Evolutionary conservation across 2,888 invertebrate species (phyloP).

Genomic region (Clanis bilineata): DNA sequence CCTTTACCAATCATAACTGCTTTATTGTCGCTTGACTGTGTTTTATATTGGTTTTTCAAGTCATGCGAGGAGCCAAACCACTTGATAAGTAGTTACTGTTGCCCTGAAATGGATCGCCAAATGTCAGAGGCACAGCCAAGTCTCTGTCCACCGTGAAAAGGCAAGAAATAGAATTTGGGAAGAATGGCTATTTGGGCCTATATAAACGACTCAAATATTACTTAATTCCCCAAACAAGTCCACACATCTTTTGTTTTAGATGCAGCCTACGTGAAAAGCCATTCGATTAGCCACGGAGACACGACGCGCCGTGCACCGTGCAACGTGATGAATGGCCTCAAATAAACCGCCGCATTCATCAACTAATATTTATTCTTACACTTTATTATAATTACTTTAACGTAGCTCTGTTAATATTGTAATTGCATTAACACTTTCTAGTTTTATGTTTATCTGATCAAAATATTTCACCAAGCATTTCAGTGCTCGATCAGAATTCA

Average conservation of each 20-base stretch:
- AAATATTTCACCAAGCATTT: too few species aligned
- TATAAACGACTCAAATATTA: not conserved
- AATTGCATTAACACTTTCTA: not conserved
- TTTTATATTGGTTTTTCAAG: too few species aligned
- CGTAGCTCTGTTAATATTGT: not conserved
- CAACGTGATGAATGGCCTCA: not conserved
- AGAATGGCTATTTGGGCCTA: too few species aligned
- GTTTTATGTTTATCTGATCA: not conserved
- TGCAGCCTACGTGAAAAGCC: constrained; percentile 47
- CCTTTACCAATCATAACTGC: too few species aligned
- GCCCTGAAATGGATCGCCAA: too few species aligned
- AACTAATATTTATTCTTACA: not conserved
- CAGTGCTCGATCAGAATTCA: too few species aligned
- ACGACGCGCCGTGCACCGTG: constrained; percentile 16
- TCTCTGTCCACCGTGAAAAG: too few species aligned
- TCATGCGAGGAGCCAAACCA: too few species aligned
- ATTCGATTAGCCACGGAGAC: constrained; percentile 47
- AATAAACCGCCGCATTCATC: not conserved
- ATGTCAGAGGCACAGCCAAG: too few species aligned
- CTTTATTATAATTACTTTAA: not conserved
- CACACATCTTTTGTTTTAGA: constrained; percentile 20
- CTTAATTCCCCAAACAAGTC: constrained; percentile 17
- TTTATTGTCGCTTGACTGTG: too few species aligned
- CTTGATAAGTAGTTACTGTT: too few species aligned
- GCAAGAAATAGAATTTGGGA: too few species aligned